Evolutionary conservation across 2,888 invertebrate species (phyloP).

Genomic region (Camponotus fellah): DNA sequence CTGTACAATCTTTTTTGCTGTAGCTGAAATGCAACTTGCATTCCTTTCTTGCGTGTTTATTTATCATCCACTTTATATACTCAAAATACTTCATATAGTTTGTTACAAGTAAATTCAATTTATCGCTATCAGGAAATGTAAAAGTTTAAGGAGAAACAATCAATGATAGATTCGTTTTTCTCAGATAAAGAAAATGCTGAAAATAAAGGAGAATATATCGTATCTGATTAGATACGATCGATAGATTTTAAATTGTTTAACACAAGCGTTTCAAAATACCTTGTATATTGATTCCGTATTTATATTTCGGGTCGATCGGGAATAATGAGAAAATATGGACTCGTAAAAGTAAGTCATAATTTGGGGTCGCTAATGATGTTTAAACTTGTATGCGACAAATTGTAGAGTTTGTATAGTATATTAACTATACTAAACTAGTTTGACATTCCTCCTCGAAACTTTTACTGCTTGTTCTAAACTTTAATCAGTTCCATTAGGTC

Average conservation of each 20-base stretch:
- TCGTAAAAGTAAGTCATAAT: background rate
- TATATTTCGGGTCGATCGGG: background rate
- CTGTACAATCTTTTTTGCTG: background rate
- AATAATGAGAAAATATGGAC: background rate
- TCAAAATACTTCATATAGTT: constrained; percentile 40
- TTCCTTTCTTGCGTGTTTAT: constrained; percentile 16
- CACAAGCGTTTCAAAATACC: too few relatives aligned
- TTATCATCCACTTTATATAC: constrained; percentile 14
- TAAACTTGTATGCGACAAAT: constrained; percentile 21
- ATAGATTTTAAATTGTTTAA: background rate
- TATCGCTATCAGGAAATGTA: background rate
- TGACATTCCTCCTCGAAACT: background rate
- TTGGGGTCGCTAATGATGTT: background rate
- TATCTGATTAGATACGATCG: background rate
- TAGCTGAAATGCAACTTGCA: background rate
- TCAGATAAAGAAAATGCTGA: background rate
- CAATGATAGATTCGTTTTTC: constrained; percentile 48
- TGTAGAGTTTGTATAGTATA: background rate
- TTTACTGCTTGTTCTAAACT: background rate
- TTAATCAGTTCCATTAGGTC: background rate
- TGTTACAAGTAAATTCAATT: constrained; percentile 56
- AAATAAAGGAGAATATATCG: constrained; percentile 7
- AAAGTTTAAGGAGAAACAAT: background rate
- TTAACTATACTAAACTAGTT: constrained; percentile 3
- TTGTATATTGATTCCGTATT: background rate